Evolutionary conservation across 2,113 vertebrate genomes (phyloP), one percentile per base, ranked within the genome.

Genomic region (Oryzias woworae): DNA sequence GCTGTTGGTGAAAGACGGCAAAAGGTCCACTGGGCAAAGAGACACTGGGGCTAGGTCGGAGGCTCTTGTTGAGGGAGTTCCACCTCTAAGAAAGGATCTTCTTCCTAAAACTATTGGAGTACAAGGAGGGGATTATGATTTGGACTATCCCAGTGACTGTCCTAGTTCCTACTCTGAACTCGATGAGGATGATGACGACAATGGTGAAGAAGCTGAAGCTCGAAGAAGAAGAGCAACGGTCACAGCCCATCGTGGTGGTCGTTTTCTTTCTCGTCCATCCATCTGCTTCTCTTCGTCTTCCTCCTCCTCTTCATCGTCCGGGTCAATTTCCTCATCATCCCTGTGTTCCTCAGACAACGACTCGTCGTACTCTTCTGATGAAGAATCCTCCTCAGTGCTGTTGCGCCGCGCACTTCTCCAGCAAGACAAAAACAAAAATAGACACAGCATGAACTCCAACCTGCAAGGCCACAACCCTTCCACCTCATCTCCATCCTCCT

Each of bases 261-360:
- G 94, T 70, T 98, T 97, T 69, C 93, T 96, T 43, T 92, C 96
- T 41, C 94, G 92, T 47, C 93, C 96, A 12, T 91, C 96, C 0
- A 89, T 93, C 62, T 98, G 95, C 10, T 98, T 95, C 8, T 96
- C 97, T 0, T 98, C 96, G 2, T 98, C 96, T 0, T 96, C 94
- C 12, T 98, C 97, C 0, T 97, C 96, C 69, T 94, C 95, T 16
- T 95, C 95, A 2, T 97, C 95, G 22, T 98, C 96, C 0, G 95
- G 95, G 59, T 98, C 96, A 36, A 58, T 94, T 73, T 98, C 96
- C 79, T 96, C 95, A n/a, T 98, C 97, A 42, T 96, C 95, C 73
- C 88, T 96, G 68, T 98, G 95, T 82, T 98, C 97, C 51, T 97
- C 96, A 0, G 96, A 98, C 78, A 98, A 99, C 0, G 97, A 98